Evolutionary conservation across 2,797 vertebrate species (phyloP), one percentile per base, ranked within the genome.

Genomic region (Erethizon dorsatum): DNA sequence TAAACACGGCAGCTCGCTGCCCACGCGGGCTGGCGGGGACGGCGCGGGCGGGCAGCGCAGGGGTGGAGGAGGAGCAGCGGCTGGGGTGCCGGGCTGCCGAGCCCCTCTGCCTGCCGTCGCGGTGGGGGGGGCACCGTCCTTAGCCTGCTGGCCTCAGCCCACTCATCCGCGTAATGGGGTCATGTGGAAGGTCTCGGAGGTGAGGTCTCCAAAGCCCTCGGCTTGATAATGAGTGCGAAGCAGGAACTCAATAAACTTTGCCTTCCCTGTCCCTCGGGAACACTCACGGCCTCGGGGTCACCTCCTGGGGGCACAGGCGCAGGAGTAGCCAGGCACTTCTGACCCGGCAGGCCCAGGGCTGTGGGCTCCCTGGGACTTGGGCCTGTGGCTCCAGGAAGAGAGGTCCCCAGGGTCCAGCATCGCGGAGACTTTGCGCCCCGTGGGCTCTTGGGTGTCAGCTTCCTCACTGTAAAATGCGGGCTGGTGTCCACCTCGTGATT

Each of bases 1-100:
- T 98, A 98, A 98, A 98, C 97, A 97, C 82, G 73, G 97, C 17
- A 0, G 83, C 71, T 41, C 0, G 67, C 47, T 54, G 67, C 63
- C 73, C n/a, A 2, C 11, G 0, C 14, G 13, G 69, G 18, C 9
- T 22, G 37, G 41, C 41, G 22, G 7, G 61, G 33, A 47, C 15
- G 1, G 52, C 26, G 20, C 54, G 4, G 71, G 47, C 28, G 54
- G 78, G 65, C 47, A 4, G 2, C 33, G 15, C 65, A 5, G 10
- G n/a, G 47, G n/a, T 47, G 13, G 61, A 47, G 45, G 73, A 45
- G 41, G 41, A 75, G 71, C 41, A 5, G 22, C 22, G 11, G 71
- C 24, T 33, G 33, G 33, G 33, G 33, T 33, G 67, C 17, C 67
- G 67, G 83, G 37, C 37, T 28, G 63, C 73, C 84, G 63, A 90